Evolutionary conservation across 2,888 invertebrate genomes (phyloP), one percentile per base, ranked within the genome.

Genomic region (Cataglyphis livida): DNA sequence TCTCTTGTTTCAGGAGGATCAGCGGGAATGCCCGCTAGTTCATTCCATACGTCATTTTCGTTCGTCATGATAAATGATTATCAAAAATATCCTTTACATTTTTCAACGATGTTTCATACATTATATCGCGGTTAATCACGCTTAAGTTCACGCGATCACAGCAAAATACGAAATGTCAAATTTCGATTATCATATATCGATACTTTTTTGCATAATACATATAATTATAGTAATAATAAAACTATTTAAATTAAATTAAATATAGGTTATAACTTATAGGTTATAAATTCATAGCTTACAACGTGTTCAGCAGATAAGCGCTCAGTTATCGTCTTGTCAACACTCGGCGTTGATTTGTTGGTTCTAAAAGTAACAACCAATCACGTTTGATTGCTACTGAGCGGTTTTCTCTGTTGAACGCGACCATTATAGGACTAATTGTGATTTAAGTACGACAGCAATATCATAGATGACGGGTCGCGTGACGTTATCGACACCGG

Each of bases 1-100:
- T 96, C 95, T 82, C 98, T 95, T 96, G 96, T 96, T 86, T 95
- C 93, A 21, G 98, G 97, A 38, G 98, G 98, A 94, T 98, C 98
- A 3, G 97, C 96, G 59, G 96, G 96, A 88, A 98, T 97, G 89
- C 96, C 96, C 5, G 96, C 96, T 79, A 98, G 95, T 93, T 98
- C 98, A 89, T 96, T 95, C 96, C 98, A 97, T 25, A 95, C 96
- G 41, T 87, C 88, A 62, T 91, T 91, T 81, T 92, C 94, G 44
- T 91, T 91, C 57, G 90, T 91, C 92, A 92, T 92, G 74, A 84
- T 61, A 82, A 70, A 12, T 21, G 38, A 32, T 64, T 73, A 71
- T 10, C n/a, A 82, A 64, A 73, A 70, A 32, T 65, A 68, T 9
- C 28, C 15, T 28, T 18, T 5, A 25, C n/a, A 61, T 75, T 57